A percentile compares a stretch with the other conserved stretches of the same genome.
phyloP scores from a whole-genome alignment of 2,888 invertebrate species.

The Odontocolon sp. region DNA sequence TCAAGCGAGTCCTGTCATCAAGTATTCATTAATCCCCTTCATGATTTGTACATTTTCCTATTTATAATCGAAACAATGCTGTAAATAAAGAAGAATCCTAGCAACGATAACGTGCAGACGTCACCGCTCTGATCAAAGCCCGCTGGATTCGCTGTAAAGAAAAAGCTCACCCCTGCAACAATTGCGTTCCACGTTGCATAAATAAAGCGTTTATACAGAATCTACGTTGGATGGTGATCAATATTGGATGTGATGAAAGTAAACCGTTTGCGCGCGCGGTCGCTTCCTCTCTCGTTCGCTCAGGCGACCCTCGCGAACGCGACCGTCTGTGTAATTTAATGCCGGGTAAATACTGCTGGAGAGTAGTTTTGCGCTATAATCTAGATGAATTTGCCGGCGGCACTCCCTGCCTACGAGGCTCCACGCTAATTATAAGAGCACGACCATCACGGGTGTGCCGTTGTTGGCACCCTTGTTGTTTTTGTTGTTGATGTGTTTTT shows the following conservation, averaged over 20 bases:
- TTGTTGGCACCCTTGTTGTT: slow-evolving; percentile 18
- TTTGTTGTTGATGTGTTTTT: slow-evolving; percentile 1
- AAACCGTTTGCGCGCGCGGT: slow-evolving; percentile 70
- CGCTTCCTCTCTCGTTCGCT: slow-evolving; percentile 50
- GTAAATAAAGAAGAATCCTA: too few relatives aligned
- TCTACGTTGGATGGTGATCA: slow-evolving; percentile 70
- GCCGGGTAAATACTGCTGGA: slow-evolving; percentile 74
- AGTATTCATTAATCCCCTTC: too few relatives aligned
- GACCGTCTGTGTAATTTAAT: slow-evolving; percentile 78
- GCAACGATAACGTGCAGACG: too few relatives aligned
- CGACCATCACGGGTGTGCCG: slow-evolving; percentile 49
- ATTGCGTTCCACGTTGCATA: slow-evolving; percentile 66
- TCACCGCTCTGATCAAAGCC: too few relatives aligned
- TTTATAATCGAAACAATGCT: too few relatives aligned
- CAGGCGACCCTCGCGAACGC: slow-evolving; percentile 66
- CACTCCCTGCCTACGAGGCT: slow-evolving; percentile 65
- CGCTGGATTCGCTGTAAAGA: background rate
- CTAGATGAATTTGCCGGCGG: slow-evolving; percentile 75
- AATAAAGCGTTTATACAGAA: slow-evolving; percentile 66
- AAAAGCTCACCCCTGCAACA: background rate
- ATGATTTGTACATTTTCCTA: too few relatives aligned
- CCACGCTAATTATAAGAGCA: slow-evolving; percentile 59
- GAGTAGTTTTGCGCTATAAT: slow-evolving; percentile 67
- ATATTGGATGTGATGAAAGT: slow-evolving; percentile 79
- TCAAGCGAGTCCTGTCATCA: too few relatives aligned